Conservation (phyloP, 2,797 vertebrate species). For the Yasuhikotakia modesta region DNA sequence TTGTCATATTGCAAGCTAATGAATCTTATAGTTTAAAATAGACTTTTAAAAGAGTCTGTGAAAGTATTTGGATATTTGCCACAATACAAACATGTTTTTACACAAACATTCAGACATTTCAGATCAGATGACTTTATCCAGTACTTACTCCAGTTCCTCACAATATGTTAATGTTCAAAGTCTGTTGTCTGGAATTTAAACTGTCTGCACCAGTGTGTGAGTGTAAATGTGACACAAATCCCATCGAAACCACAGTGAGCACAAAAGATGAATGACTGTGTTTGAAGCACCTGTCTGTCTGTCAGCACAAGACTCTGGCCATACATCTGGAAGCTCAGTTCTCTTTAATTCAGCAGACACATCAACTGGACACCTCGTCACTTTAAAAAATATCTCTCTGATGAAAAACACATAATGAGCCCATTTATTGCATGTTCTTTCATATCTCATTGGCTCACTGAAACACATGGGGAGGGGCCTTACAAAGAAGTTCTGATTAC, state of each 20-base stretch:
- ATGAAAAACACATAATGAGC: background rate
- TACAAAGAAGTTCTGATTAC: background rate
- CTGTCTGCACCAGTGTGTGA: background rate
- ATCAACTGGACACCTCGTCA: background rate
- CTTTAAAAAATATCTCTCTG: background rate
- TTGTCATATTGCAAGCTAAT: no score
- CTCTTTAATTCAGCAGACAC: background rate
- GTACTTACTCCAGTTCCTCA: background rate
- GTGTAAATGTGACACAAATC: conserved; percentile 9
- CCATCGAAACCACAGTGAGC: background rate
- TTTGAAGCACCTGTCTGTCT: conserved; percentile 3
- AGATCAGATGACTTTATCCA: background rate
- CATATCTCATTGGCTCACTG: background rate
- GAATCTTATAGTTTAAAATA: no score
- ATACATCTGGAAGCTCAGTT: background rate
- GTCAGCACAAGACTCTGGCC: background rate
- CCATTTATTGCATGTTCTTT: conserved; percentile 9
- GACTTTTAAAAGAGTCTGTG: no score
- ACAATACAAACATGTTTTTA: background rate
- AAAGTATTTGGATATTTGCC: background rate
- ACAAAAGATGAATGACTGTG: background rate
- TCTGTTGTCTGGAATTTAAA: conserved; percentile 14
- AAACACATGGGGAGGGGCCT: background rate
- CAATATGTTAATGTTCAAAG: conserved; percentile 25
- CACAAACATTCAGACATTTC: background rate